These are phyloP conservation scores for Drosophila asahinai DNA, from an alignment of 1,140 invertebrate genomes.

Conservation along the genomic window DNA sequence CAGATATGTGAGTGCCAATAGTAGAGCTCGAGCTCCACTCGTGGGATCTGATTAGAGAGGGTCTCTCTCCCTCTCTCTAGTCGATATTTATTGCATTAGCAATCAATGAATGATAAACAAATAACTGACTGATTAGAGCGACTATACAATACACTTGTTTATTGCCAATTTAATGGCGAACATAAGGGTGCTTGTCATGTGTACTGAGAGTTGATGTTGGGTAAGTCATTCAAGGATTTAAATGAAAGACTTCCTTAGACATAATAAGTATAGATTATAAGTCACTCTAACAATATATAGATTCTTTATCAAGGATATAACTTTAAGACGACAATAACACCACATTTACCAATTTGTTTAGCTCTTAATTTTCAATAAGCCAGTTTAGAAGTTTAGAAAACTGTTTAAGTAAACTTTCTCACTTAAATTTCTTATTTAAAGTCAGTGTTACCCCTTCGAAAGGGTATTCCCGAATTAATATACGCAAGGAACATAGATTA, in stretches of 20 bases:
- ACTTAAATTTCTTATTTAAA: background rate
- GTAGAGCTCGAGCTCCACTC: background rate
- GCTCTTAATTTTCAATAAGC: background rate
- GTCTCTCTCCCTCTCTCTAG: background rate
- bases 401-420: background rate
- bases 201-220: too few species aligned
- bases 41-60: background rate
- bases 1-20: background rate
- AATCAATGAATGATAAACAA: slow-evolving; percentile 26
- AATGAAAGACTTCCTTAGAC: background rate
- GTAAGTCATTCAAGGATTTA: background rate
- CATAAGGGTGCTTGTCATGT: background rate
- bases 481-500: background rate
- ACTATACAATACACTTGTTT: slow-evolving; percentile 3
- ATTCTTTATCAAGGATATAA: background rate
- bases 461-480: background rate
- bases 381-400: too few species aligned
- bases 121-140: background rate
- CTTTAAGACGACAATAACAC: background rate
- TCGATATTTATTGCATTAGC: slow-evolving; percentile 27
- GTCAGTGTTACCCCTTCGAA: background rate
- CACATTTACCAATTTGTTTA: background rate
- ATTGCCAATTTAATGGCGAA: background rate
- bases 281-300: background rate
- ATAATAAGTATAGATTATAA: too few species aligned